A percentile compares a stretch with the other conserved stretches of the same genome.
phyloP scores from a whole-genome alignment of 2,113 vertebrate genomes.

The Oostethus manadensis region DNA sequence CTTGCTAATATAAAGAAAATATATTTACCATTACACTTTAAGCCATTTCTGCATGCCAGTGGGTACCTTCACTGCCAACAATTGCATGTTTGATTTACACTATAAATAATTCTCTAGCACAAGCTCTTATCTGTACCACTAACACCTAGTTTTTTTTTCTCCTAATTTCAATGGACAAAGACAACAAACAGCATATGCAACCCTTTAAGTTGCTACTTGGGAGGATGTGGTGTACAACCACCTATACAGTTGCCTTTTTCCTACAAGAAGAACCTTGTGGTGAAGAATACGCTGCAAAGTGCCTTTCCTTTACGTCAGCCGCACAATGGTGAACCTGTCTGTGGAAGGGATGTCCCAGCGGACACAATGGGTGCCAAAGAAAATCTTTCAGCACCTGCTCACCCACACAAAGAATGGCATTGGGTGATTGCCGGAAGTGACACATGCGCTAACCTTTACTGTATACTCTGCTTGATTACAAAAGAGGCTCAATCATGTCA shows the following conservation, averaged over 20 bases:
- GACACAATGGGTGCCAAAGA: constrained; percentile 39
- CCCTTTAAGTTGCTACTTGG: constrained; percentile 47
- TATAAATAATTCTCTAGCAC: constrained; percentile 9
- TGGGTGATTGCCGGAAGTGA: constrained; percentile 31
- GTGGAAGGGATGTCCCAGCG: constrained; percentile 36
- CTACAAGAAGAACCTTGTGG: constrained; percentile 47
- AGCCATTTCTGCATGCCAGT: constrained; percentile 13
- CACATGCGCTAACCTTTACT: constrained; percentile 41
- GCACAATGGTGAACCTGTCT: constrained; percentile 56
- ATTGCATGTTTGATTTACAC: background rate
- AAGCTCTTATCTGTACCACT: constrained; percentile 37
- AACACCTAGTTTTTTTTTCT: constrained; percentile 18
- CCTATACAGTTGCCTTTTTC: constrained; percentile 52
- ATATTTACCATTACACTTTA: background rate
- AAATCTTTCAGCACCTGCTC: constrained; percentile 56
- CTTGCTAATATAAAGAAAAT: constrained; percentile 23
- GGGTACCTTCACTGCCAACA: constrained; percentile 22
- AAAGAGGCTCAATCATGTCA: constrained; percentile 23
- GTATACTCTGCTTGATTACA: constrained; percentile 28
- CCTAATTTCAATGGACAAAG: constrained; percentile 42
- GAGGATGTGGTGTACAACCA: constrained; percentile 60
- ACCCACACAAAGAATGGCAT: constrained; percentile 40
- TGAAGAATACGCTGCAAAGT: constrained; percentile 37
- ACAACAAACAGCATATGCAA: constrained; percentile 20
- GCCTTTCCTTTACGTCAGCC: constrained; percentile 60